Evolutionary conservation across 1,140 invertebrate genomes (phyloP), one percentile per base, ranked within the genome.

Genomic region (Heliconius himera): DNA sequence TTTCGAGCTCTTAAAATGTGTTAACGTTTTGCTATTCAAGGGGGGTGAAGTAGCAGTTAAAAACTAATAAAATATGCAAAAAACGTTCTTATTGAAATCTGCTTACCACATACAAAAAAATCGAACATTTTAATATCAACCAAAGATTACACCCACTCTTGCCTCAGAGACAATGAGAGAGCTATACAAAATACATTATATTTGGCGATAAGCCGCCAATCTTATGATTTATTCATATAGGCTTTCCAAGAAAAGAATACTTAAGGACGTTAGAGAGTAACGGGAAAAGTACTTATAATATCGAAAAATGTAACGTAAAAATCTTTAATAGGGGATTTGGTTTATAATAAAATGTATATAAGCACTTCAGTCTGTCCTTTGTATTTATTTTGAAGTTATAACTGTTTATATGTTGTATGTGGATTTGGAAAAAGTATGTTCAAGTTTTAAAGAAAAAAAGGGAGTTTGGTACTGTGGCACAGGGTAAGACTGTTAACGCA

Each of bases 171-270:
- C 60, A 66, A 66, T 66, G 60, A 66, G 60, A 66, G 60, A 66
- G 60, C 60, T 66, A 66, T 66, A 66, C 60, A 29, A 66, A 66
- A 66, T 66, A 66, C 60, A 66, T 66, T 29, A 66, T 66, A 66
- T 66, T 29, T 29, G 60, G 60, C 60, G 60, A 66, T 66, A 66
- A 66, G 60, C 60, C 22, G 60, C 60, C 60, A 66, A 66, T 66
- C 60, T 66, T 66, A 66, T 66, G 60, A 66, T 66, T 66, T 66
- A 66, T 66, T 66, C 60, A 66, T 66, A 66, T 66, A 66, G 60
- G 60, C 60, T 66, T 66, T 66, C 26, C 60, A 66, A 22, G 22
- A 66, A 66, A 16, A 29, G 60, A 66, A 66, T 66, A 66, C 26
- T 66, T 66, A 66, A 66, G 60, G 60, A 26, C 60, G 60, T 66